Evolutionary conservation across 1,140 invertebrate species (phyloP).

Genomic region (Ruditapes philippinarum): DNA sequence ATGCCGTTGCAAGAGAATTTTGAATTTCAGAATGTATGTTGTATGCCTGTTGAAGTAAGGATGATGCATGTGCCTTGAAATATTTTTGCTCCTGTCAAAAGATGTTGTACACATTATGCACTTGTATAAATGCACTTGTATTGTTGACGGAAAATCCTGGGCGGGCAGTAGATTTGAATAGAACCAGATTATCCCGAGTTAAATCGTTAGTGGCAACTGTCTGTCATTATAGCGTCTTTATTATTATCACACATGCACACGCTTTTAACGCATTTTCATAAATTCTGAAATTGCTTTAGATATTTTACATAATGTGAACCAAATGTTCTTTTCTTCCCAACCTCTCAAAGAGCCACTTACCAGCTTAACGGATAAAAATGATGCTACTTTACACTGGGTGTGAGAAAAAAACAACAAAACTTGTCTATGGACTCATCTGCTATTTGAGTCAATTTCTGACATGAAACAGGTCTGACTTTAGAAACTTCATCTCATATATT

Average conservation of each 20-base stretch:
- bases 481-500: no score
- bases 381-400: not conserved
- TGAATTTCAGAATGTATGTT: no score
- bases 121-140: not conserved
- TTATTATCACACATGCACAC: slow-evolving; percentile 25
- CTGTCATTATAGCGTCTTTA: slow-evolving; percentile 22
- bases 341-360: not conserved
- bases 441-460: no score
- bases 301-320: slow-evolving; percentile 41
- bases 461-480: no score
- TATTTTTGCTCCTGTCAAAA: no score
- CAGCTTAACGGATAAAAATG: not conserved
- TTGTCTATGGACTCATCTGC: no score
- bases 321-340: slow-evolving; percentile 10
- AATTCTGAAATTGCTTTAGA: not conserved
- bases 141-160: not conserved
- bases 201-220: slow-evolving; percentile 24
- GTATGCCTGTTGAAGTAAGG: no score
- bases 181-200: not conserved
- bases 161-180: not conserved
- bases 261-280: slow-evolving; percentile 16
- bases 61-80: no score
- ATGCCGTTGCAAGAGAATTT: no score
- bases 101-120: no score
- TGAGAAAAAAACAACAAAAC: slow-evolving; percentile 4